Base-by-base conservation (phyloP, 2,797 vertebrate genomes). In the Odontamblyopus rebecca region DNA sequence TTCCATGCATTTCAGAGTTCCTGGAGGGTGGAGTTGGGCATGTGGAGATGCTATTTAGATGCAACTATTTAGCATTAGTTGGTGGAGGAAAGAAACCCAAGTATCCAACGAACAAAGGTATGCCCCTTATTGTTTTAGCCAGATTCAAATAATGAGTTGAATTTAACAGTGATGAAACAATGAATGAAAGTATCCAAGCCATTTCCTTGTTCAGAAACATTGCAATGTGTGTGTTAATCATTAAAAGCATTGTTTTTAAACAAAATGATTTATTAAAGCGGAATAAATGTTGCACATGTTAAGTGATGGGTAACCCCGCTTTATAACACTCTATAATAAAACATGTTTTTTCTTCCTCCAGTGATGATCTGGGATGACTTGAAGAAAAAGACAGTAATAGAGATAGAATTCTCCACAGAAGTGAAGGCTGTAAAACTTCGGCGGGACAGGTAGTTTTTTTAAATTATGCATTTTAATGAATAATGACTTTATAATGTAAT, bases 311-410 rank as follows among this genome's bases (percentile, higher is more conserved):
- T 53, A 19, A n/a, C 51, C 51, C 51, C 51, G n/a, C 6, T 54
- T 8, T 3, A 9, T 23, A 23, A 7, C 3, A 19, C n/a, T 59
- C 26, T 59, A 27, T 59, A 59, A 59, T 29, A 6, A 18, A 61
- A 16, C 2, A 2, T 27, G 2, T 6, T 63, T 50, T 27, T 27
- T 66, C 13, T 66, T 29, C 6, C 71, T 75, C 2, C 26, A 99
- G 97, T 99, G 73, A 99, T 99, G 98, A 98, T 99, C 88, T 99
- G 98, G 98, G 98, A 99, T 66, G 97, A 99, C 87, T 91, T 99
- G 86, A 99, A 99, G 91, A 99, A 99, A 94, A 99, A 99, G 90
- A 99, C 98, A 0, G 98, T 99, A 57, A 99, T 99, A 41, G 97
- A 99, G 89, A 98, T 99, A 0, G 98, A 99, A 84, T 99, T 99